Percentiles rank a stretch among this genome's conserved stretches.
phyloP scores from a whole-genome alignment of 2,888 invertebrate species.

The Xylota segnis region DNA sequence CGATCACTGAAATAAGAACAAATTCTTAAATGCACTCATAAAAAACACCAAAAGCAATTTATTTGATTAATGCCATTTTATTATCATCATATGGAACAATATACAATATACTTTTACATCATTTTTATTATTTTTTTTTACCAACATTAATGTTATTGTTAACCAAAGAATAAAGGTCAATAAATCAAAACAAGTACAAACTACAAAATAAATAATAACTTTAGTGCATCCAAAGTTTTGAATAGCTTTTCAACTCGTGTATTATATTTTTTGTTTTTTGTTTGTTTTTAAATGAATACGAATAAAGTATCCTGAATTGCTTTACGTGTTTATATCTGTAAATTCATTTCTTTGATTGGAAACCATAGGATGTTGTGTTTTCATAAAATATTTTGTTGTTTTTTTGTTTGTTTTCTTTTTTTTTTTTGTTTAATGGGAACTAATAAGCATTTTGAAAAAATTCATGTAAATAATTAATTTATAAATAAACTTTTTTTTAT shows the following conservation, averaged over 20 bases:
- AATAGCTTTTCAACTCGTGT: slow-evolving; percentile 34
- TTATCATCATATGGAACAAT: slow-evolving; percentile 77
- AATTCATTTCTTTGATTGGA: slow-evolving; percentile 73
- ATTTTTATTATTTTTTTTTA: slow-evolving; percentile 44
- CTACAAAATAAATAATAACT: slow-evolving; percentile 10
- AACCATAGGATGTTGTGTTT: slow-evolving; percentile 73
- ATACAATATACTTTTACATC: slow-evolving; percentile 71
- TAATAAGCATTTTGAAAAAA: slow-evolving; percentile 42
- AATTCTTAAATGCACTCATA: neutral
- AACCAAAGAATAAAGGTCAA: slow-evolving; percentile 49
- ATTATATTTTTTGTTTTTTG: no score
- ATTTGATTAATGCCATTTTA: slow-evolving; percentile 75
- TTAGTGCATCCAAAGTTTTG: slow-evolving; percentile 35
- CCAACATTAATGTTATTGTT: slow-evolving; percentile 67
- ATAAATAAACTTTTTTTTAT: slow-evolving; percentile 54
- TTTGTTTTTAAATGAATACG: slow-evolving; percentile 36
- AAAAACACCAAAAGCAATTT: slow-evolving; percentile 18
- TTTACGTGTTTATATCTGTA: slow-evolving; percentile 59
- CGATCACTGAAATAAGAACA: no score
- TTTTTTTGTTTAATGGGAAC: slow-evolving; percentile 38
- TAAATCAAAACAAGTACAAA: slow-evolving; percentile 29
- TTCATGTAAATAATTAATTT: slow-evolving; percentile 58
- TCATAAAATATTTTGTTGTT: slow-evolving; percentile 28
- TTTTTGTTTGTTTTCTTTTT: slow-evolving; percentile 14
- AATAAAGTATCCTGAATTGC: slow-evolving; percentile 63